Evolutionary conservation across 2,888 invertebrate genomes (phyloP), one percentile per base, ranked within the genome.

Genomic region (Erebia palarica): DNA sequence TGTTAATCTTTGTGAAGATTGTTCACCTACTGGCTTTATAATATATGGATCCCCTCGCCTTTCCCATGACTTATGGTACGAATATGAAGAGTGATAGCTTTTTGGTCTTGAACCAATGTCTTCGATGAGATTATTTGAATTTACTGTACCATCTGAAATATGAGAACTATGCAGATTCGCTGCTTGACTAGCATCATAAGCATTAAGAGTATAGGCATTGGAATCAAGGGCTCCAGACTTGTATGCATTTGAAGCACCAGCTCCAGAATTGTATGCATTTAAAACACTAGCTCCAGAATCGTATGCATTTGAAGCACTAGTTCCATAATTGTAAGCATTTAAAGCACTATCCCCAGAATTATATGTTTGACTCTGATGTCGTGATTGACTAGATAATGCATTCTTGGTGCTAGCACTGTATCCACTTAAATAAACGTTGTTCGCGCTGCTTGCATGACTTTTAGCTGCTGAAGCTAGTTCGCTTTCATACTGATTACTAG

Each of bases 11-110:
- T 87, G 86, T 10, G 87, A 84, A 58, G 80, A 75, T 68, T 75
- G 75, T 60, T 80, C 82, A 75, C 76, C 80, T 27, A 78, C 81
- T n/a, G 93, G 93, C 76, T 84, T 80, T 53, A 94, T 94, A 9
- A 92, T 81, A 68, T 94, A 94, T 10, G 94, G 94, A 77, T 92
- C 93, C 27, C 93, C 94, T 78, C 90, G 93, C 69, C 88, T 88
- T 78, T 94, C 94, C 94, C 94, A 94, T 36, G 94, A 87, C 78
- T 94, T 94, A 72, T 93, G 92, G 75, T 94, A 94, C 8, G 93
- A 89, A 81, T 92, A 94, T 21, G 93, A 90, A 36, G 93, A 92
- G 16, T 92, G 90, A 77, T 92, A 94, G 80, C 85, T 86, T 83
- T 93, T 93, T 14, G 94, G 94, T 72, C 81, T 86, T 1, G 82